Evolutionary conservation across 2,797 vertebrate species (phyloP).

Genomic region (Sibirionetta formosa): DNA sequence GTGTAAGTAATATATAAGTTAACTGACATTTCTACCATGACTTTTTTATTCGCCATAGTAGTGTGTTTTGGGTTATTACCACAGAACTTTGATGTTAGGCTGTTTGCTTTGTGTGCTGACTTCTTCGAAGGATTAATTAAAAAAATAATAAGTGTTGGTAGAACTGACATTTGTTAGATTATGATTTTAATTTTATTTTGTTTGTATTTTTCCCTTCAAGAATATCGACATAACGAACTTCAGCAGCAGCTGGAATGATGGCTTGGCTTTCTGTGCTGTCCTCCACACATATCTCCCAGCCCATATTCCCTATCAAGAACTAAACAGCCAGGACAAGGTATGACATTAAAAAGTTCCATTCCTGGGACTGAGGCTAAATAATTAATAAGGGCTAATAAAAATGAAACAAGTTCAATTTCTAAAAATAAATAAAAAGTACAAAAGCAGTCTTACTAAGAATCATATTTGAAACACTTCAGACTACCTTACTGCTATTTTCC

Average conservation of each 20-base stretch:
- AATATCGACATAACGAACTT: slow-evolving; percentile 99
- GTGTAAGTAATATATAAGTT: neutral
- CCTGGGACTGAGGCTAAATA: neutral
- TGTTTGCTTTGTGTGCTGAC: neutral
- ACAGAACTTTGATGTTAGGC: neutral
- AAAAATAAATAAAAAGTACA: neutral
- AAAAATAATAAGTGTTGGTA: neutral
- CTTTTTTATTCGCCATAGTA: neutral
- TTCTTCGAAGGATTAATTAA: neutral
- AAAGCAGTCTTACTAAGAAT: accelerated
- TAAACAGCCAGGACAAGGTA: slow-evolving; percentile 95
- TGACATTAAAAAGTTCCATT: neutral
- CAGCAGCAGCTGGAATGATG: slow-evolving; percentile 99
- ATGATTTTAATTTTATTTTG: neutral
- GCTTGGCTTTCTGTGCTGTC: slow-evolving; percentile 95
- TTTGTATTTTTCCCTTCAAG: slow-evolving; percentile 72
- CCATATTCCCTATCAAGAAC: slow-evolving; percentile 96
- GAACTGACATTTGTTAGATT: neutral
- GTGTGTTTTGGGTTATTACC: neutral
- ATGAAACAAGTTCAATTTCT: neutral
- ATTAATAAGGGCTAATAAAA: neutral
- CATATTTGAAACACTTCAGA: neutral
- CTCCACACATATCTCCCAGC: slow-evolving; percentile 97
- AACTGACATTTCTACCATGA: neutral
- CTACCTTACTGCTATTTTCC: neutral